Conservation (phyloP, 2,797 vertebrate genomes). For the Vireo griseus region DNA sequence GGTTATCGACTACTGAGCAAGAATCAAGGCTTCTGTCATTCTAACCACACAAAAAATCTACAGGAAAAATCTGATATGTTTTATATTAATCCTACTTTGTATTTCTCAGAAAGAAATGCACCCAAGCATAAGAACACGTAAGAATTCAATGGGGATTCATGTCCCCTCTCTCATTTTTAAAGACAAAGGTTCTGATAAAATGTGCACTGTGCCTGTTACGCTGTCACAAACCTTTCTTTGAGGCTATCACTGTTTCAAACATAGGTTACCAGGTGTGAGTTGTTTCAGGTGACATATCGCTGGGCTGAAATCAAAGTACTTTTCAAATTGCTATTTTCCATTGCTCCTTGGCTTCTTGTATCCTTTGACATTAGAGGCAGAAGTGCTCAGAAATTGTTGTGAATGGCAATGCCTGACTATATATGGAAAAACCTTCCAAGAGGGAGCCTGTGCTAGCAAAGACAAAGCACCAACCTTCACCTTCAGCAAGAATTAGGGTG, state of each 20-base stretch:
- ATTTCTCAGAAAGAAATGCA: neutral
- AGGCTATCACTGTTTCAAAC: neutral
- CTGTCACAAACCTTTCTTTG: neutral
- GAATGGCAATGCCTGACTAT: neutral
- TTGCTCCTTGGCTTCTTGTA: neutral
- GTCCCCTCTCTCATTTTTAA: neutral
- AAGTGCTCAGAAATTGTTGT: neutral
- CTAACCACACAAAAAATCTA: neutral
- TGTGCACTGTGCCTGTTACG: neutral
- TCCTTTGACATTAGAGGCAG: neutral
- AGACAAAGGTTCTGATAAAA: neutral
- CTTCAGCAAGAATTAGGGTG: neutral
- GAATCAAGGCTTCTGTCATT: neutral
- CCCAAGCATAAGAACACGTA: neutral
- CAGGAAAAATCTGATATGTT: neutral
- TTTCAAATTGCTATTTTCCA: constrained; percentile 18
- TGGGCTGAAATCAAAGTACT: neutral
- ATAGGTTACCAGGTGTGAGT: neutral
- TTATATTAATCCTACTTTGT: neutral
- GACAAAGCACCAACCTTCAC: neutral
- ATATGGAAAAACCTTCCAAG: neutral
- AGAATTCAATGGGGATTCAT: neutral
- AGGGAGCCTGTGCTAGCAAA: neutral
- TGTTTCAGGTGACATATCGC: neutral
- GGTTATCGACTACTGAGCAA: neutral